Evolutionary conservation across 2,888 invertebrate genomes (phyloP), one percentile per base, ranked within the genome.

Genomic region (Polyommatus icarus): DNA sequence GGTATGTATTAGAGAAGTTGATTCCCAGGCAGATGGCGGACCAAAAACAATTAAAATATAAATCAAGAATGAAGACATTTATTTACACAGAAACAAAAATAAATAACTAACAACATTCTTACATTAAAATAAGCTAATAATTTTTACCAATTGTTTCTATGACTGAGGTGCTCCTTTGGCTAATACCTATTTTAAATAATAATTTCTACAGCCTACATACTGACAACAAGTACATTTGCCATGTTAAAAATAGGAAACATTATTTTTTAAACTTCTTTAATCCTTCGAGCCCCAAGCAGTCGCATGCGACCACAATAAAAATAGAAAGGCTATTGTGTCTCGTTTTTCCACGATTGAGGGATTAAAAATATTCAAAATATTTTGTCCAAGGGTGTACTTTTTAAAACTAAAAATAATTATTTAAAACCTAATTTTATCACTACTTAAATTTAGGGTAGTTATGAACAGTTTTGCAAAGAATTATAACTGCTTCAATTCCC

Each of bases 11-110:
- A 32, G 32, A 32, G 32, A 32, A 1, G 32, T 32, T 32, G 32
- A 32, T 32, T 32, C 4, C 3, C 3, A 32, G 32, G 32, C 32
- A 32, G 32, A 32, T 32, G 32, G 32, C 4, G 32, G 32, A 32
- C 32, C 32, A 32, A 59, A 10, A 59, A 20, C 8, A 20, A 59
- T n/a, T 2, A n/a, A 59, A 59, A 20, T n/a, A 20, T 20, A 59
- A 3, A 20, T 20, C n/a, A 0, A 59, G n/a, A 59, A 59, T 59
- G 20, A 59, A 59, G 59, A 71, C 4, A 71, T 71, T 71, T 71
- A 71, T 71, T 71, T 71, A 71, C 71, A 71, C 24, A 71, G 32
- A 32, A 71, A 15, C 32, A 71, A 71, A 71, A 71, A 29, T 29
- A 71, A 71, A 32, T 71, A 67, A 24, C 67, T 57, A 8, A 59